A percentile compares a stretch with the other conserved stretches of the same genome.
These are phyloP conservation scores for Scatophagus argus DNA, from an alignment of 2,113 vertebrate genomes.

Conservation along the genomic window DNA sequence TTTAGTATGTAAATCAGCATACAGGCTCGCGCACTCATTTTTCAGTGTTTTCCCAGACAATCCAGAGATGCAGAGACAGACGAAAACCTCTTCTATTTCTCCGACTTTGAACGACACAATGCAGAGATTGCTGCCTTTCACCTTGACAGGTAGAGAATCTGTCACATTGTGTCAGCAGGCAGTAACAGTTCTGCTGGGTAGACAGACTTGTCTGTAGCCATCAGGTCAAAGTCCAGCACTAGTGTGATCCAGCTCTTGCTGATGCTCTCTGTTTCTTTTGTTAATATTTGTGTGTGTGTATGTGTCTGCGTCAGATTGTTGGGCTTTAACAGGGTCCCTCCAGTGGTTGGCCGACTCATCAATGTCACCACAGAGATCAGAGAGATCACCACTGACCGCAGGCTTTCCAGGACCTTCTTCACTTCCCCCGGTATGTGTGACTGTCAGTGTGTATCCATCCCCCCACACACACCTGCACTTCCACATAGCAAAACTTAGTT, in stretches of 20 bases:
- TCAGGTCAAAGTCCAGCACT: background rate
- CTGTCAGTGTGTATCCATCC: background rate
- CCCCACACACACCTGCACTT: background rate
- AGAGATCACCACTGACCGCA: conserved; percentile 87
- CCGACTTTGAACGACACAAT: conserved; percentile 92
- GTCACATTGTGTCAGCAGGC: background rate
- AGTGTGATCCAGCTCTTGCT: background rate
- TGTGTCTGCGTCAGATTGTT: conserved; percentile 78
- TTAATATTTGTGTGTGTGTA: background rate
- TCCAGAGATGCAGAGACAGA: conserved; percentile 87
- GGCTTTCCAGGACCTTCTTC: conserved; percentile 86
- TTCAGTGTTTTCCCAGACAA: conserved; percentile 78
- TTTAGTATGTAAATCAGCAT: background rate
- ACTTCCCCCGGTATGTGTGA: conserved; percentile 72
- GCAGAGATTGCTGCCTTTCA: conserved; percentile 91
- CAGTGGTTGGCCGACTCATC: conserved; percentile 86
- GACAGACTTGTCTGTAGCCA: background rate
- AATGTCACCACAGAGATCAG: conserved; percentile 87
- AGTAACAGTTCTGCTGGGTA: background rate
- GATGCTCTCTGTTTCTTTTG: background rate
- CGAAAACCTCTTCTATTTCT: conserved; percentile 91
- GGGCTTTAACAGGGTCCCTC: conserved; percentile 89
- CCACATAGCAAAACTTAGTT: background rate
- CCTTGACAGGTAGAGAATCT: conserved; percentile 86
- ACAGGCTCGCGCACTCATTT: background rate